Conservation (phyloP, 1,140 invertebrate genomes). For the Trichonephila inaurata region DNA sequence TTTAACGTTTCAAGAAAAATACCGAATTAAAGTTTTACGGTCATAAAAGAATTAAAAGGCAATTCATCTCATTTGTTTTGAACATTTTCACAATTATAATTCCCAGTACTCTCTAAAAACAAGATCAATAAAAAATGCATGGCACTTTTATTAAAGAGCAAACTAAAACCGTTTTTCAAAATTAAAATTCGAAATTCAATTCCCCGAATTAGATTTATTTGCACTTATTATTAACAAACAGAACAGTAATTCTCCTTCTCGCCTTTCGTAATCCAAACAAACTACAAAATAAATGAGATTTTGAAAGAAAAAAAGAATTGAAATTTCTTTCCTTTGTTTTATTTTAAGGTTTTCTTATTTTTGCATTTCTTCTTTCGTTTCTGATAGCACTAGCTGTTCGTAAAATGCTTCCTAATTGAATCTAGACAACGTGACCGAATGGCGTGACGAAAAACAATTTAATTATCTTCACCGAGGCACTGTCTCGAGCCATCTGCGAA, state of each 20-base stretch:
- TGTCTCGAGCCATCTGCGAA: background rate
- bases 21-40: no score
- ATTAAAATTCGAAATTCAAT: background rate
- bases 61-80: no score
- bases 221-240: background rate
- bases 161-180: background rate
- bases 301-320: background rate
- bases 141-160: background rate
- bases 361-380: background rate
- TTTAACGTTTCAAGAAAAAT: no score
- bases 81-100: no score
- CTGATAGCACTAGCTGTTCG: background rate
- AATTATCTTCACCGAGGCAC: background rate
- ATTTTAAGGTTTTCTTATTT: background rate
- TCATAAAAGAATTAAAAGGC: no score
- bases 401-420: background rate
- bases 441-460: conserved; percentile 22
- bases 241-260: background rate
- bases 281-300: background rate
- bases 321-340: background rate
- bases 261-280: background rate
- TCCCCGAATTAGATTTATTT: background rate
- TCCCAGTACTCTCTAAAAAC: no score
- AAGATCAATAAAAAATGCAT: background rate
- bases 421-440: background rate